Percentiles rank a stretch among this genome's conserved stretches.
These are phyloP conservation scores for Nasonia vitripennis DNA, from an alignment of 1,140 invertebrate genomes.

Conservation along the genomic window DNA sequence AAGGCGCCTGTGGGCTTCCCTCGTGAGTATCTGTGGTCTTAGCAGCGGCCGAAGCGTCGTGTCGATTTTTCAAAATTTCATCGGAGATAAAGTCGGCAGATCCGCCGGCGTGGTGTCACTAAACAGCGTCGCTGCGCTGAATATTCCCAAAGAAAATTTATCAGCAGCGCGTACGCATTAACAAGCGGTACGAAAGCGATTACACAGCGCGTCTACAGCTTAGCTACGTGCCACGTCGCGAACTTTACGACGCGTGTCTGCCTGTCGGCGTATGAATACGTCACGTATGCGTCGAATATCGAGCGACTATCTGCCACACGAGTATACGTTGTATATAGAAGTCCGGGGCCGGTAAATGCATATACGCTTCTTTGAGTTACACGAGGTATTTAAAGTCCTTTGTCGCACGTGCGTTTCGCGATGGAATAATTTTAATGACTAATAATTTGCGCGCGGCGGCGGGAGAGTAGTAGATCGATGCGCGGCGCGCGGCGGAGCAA, in stretches of 20 bases:
- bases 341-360: neutral
- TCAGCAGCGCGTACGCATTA: no score
- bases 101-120: no score
- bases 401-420: neutral
- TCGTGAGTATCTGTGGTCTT: no score
- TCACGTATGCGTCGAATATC: constrained; percentile 10
- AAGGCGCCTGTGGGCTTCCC: neutral
- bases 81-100: no score
- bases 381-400: neutral
- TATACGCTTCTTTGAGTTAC: neutral
- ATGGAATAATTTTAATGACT: neutral
- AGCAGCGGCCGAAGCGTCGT: no score
- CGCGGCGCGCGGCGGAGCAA: neutral
- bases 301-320: neutral
- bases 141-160: no score
- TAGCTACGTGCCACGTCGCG: neutral
- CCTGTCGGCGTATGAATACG: neutral
- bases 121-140: no score
- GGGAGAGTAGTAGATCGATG: neutral
- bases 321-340: neutral
- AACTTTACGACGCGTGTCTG: constrained; percentile 7
- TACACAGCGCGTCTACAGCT: neutral
- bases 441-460: neutral
- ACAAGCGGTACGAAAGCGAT: neutral
- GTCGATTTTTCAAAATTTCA: no score